Base-by-base conservation (phyloP, 2,888 invertebrate species). In the Volucella inflata region DNA sequence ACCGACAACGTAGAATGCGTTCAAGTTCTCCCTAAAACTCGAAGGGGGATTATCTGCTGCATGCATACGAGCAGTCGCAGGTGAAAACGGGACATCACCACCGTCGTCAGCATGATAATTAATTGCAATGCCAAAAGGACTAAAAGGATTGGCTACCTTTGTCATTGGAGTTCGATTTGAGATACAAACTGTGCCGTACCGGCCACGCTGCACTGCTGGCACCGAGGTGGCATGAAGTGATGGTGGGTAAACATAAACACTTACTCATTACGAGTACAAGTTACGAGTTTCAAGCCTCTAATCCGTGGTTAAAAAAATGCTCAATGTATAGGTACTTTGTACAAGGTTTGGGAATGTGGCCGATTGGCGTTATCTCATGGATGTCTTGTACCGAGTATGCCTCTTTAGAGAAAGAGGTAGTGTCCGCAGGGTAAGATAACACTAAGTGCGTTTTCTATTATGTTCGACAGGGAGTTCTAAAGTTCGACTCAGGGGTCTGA, bases 401-500 rank as follows among this genome's bases (percentile, higher is more conserved):
- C 67, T 36, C 40, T 38, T 12, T 38, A 44, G 40, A 12, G 59
- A 46, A 40, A 67, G 53, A 44, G 16, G 21, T 12, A n/a, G 8
- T 36, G n/a, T 14, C 16, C 44, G 17, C 14, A 42, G 30, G 65
- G 12, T 40, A 53, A 72, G 85, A 85, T 85, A 85, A 85, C 60
- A 51, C 76, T 85, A 85, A 85, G 85, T 85, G 85, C 85, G 81
- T 85, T 85, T 85, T 81, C 85, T 85, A 85, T 85, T 85, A 80
- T 81, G 67, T 81, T 81, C 77, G 75, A 80, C 72, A 71, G 55
- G 40, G 17, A 30, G 65, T 55, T 57, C 65, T 16, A 70, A 57
- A 65, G 80, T 79, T 68, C 79, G 78, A 30, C 30, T n/a, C 38
- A 40, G 77, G 67, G 67, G 72, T 62, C 77, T 62, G 67, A 78